Evolutionary conservation across 2,888 invertebrate species (phyloP), one percentile per base, ranked within the genome.

Genomic region (Pristionchus maxplancki): DNA sequence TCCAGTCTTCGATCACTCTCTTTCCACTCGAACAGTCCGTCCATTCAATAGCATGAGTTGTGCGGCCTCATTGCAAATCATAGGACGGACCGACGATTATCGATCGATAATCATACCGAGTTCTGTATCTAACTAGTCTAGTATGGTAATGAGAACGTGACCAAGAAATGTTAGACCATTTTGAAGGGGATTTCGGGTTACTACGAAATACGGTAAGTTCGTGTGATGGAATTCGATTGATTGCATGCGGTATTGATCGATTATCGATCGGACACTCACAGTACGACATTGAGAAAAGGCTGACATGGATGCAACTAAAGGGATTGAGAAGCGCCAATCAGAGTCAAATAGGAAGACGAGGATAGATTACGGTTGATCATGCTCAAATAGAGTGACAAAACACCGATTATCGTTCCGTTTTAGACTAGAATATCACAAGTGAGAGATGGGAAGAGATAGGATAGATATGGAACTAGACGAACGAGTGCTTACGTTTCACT

Each of bases 401-500:
- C 28, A 40, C n/a, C 44, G 78, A 44, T 78, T 78, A 44, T 78
- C 44, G 44, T 40, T 78, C 58, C 24, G 78, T 78, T 78, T 78
- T 48, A 48, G 40, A 48, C 78, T 78, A 78, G 40, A 44, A 5
- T n/a, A 44, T 44, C n/a, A 78, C 78, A 48, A 53, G 82, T 53
- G 53, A 53, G 53, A 53, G n/a, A 82, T 9, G 40, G 50, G 4
- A 50, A 82, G 53, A 83, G 37, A 83, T 37, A 40, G 78, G 44
- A 53, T 11, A 44, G 40, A 83, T 34, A 6, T 34, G 37, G 44
- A 53, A 83, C 50, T 83, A 83, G 3, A 53, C 34, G 40, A 44
- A 40, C 64, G 62, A 64, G 85, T 58, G 78, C 88, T 88, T 88
- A 88, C 88, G 88, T 88, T 88, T 88, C 88, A 78, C 78, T 78